Conservation (phyloP, 2,797 vertebrate species). For the Poecilia wingei region DNA sequence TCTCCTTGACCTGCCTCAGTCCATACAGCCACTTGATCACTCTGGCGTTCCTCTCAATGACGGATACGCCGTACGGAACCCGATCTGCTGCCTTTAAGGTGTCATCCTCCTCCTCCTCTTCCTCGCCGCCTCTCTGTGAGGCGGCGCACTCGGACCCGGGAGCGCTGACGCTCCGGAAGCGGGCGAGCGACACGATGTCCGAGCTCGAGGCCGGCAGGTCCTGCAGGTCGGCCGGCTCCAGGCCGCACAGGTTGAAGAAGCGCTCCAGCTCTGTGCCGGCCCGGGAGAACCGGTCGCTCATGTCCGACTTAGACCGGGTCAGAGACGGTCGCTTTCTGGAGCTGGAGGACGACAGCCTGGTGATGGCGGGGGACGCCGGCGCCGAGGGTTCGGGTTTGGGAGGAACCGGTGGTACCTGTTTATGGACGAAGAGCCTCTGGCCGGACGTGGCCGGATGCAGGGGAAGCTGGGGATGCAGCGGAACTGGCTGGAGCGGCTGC, state of each 20-base stretch:
- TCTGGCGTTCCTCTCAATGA: conserved; percentile 92
- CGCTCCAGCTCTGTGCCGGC: conserved; percentile 91
- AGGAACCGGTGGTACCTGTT: conserved; percentile 37
- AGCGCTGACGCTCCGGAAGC: conserved; percentile 90
- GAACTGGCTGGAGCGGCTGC: conserved; percentile 62
- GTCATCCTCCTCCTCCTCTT: conserved; percentile 55
- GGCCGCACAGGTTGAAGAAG: conserved; percentile 95
- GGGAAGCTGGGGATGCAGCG: conserved; percentile 53
- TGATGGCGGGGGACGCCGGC: conserved; percentile 73
- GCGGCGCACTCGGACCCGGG: conserved; percentile 86
- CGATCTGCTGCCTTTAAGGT: conserved; percentile 74
- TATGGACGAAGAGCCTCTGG: conserved; percentile 50
- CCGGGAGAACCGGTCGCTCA: conserved; percentile 91
- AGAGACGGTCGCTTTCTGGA: conserved; percentile 81
- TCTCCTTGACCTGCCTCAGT: conserved; percentile 84
- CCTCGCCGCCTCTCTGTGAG: conserved; percentile 68
- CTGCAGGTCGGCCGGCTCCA: conserved; percentile 88
- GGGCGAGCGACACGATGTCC: conserved; percentile 89
- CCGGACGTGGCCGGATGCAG: conserved; percentile 43
- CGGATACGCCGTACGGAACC: conserved; percentile 87
- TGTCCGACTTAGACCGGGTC: conserved; percentile 93
- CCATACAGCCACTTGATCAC: conserved; percentile 98
- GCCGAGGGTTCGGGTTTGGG: conserved; percentile 48
- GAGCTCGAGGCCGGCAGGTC: conserved; percentile 85
- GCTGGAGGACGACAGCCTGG: conserved; percentile 72